Evolutionary conservation across 2,113 vertebrate species (phyloP).

Genomic region (Actinemys pallida): DNA sequence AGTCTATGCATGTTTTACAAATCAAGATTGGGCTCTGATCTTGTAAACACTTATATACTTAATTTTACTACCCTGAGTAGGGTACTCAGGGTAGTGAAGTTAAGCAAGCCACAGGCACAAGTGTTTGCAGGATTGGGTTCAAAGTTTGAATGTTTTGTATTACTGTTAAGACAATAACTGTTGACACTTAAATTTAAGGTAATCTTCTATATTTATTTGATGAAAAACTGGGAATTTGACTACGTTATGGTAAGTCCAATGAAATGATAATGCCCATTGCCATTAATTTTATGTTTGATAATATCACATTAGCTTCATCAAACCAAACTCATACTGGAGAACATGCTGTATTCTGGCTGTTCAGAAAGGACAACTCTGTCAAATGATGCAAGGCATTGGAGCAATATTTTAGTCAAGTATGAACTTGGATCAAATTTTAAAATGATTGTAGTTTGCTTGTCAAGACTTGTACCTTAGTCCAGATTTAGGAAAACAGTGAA

Average conservation of each 20-base stretch:
- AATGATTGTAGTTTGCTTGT: not conserved
- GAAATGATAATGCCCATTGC: constrained; percentile 8
- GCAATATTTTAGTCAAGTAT: not conserved
- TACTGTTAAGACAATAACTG: not conserved
- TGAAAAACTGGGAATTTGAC: not conserved
- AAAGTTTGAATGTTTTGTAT: not conserved
- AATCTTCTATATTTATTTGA: not conserved
- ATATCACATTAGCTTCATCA: not conserved
- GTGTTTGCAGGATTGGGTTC: not conserved
- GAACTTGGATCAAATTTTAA: not conserved
- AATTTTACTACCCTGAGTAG: not conserved
- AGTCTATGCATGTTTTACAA: not conserved
- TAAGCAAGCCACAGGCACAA: not conserved
- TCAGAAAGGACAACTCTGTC: not conserved
- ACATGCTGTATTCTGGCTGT: not conserved
- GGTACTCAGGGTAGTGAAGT: not conserved
- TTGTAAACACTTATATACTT: not conserved
- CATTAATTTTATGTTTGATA: not conserved
- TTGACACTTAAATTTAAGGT: not conserved
- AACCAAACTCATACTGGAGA: not conserved
- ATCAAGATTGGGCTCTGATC: not conserved
- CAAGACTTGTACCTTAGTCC: not conserved
- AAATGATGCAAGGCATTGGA: not conserved
- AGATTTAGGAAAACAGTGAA: not conserved
- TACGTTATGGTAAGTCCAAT: not conserved